Evolutionary conservation across 2,797 vertebrate species (phyloP), one percentile per base, ranked within the genome.

Genomic region (Anniella stebbinsi): DNA sequence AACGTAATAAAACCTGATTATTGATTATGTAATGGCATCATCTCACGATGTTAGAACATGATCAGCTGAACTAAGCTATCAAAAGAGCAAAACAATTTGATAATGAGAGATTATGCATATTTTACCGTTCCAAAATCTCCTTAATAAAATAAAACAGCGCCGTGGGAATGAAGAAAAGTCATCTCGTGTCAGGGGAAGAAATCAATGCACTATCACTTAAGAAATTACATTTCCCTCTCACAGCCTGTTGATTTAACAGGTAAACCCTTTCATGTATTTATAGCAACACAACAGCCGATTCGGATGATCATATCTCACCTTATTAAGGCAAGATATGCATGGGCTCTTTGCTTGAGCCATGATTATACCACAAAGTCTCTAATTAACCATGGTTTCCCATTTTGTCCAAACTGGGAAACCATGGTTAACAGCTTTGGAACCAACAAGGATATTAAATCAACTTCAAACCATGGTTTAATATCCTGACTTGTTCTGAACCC

Each of bases 1-100:
- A 91, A 91, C 63, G 41, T 73, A 94, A 95, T 41, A 87, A 86
- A 86, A 87, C 30, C 7, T 89, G 63, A 57, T 88, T 89, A 94
- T 1, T 85, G 66, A 82, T 92, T 92, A 78, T 12, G 30, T 36
- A 92, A 93, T 66, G 87, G 60, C 18, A 90, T 60, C 67, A 93
- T 84, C 72, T 41, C n/a, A 18, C 28, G 89, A 63, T 28, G 12
- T 60, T 76, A 60, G 89, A 92, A 89, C 45, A 80, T 0, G 7
- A 18, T 87, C 17, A 86, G 38, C 88, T 3, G 60, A 90, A 9
- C 75, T 12, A 87, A 83, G 94, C 89, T 82, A 90, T 88, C 7
- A 12, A 89, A 93, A 86, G 1, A 87, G 84, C 48, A 94, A 95
- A 88, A 0, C 94, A 91, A 92, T 5, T 4, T 70, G 93, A 81